Base-by-base conservation (phyloP, 2,797 vertebrate species). In the Scolopax rusticola region DNA sequence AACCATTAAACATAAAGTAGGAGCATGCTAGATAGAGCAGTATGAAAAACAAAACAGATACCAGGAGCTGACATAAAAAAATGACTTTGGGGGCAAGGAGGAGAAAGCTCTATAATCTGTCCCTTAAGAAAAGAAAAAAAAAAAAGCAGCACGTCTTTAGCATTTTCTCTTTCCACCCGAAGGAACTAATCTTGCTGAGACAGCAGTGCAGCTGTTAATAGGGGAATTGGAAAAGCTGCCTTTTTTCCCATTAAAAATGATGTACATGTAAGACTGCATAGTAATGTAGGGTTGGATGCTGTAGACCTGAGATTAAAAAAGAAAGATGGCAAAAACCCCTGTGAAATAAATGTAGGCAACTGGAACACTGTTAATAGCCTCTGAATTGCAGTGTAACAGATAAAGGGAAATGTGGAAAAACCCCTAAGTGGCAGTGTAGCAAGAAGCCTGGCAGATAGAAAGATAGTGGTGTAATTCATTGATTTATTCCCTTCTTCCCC, bases 371-470 rank as follows among this genome's bases (percentile, higher is more conserved):
- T 45, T 86, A 75, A 84, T 41, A 51, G 45, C 79, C 17, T 89
- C 87, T 93, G 56, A 74, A 89, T 68, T 83, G 82, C 75, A 32
- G 68, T 70, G 79, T 51, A 71, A 19, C 48, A 40, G 67, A 56
- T 82, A 70, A 84, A 87, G 59, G 43, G 69, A 94, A 82, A 93
- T 54, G 59, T 87, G 77, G 74, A 84, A 93, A 95, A 94, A 63
- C 7, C 63, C 48, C 0, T 70, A 56, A 93, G 43, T 64, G 71
- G 47, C 87, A 94, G 82, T 1, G 3, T 94, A 84, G 60, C 48
- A 61, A 87, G 75, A 81, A 69, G 54, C 47, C 74, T 76, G 70
- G 43, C 70, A 79, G 60, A 33, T 43, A 65, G 76, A 81, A 91
- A 47, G 74, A 51, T 41, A 71, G 71, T 59, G 61, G 33, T 81